Evolutionary conservation across 2,113 vertebrate species (phyloP), one percentile per base, ranked within the genome.

Genomic region (Calyptomena viridis): DNA sequence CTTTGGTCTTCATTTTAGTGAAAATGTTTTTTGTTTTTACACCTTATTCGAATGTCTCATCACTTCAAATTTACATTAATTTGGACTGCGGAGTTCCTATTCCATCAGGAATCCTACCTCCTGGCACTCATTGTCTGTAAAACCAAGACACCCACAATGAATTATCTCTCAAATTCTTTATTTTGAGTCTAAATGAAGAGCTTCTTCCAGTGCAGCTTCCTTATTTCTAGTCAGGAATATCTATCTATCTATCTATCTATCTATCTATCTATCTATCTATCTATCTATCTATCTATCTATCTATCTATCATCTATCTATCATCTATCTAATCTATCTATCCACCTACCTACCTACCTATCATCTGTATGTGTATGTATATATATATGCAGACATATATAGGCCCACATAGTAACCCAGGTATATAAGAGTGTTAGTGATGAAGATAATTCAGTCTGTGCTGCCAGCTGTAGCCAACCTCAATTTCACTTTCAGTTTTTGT

Each of bases 361-460:
- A n/a, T 17, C 27, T 7, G 3, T 46, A 6, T 28, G 16, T 30
- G 5, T 47, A 10, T 49, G 2, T 25, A 0, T n/a, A 4, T 5
- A 12, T 7, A 44, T 6, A 50, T 5, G 18, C 7, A 58, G n/a
- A 58, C 2, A 30, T 11, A 16, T 3, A 35, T 31, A 75, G 12
- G 14, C 42, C 80, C 5, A 40, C 14, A 44, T 30, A 18, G 22
- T 63, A 87, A 52, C 14, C 22, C 37, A 52, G 16, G 17, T 58
- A 78, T 85, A 12, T 46, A 78, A 28, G n/a, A n/a, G 3, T 28
- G 56, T 31, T 46, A 64, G 47, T 35, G 62, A 64, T 46, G n/a
- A 73, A 82, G 20, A 8, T 44, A 72, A 19, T 8, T 72, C 40
- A 47, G 13, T 58, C 24, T 55, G 11, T 76, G 35, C 22, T 49